Base-by-base conservation (phyloP, 2,888 invertebrate species). In the Scaptodrosophila latifasciaeformis region DNA sequence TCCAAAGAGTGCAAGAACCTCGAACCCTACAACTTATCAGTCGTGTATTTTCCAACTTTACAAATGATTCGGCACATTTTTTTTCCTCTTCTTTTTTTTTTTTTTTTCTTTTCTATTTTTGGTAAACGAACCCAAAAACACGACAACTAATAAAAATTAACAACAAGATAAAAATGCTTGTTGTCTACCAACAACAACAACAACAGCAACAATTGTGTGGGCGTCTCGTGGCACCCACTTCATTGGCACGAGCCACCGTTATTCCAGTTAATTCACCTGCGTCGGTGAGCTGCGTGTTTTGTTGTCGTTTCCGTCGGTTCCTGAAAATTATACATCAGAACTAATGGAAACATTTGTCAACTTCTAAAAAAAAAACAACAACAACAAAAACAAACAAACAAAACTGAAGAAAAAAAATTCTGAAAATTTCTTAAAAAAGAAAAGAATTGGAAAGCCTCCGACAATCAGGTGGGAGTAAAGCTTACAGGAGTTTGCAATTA, bases 91-190 rank as follows among this genome's bases (percentile, higher is more conserved):
- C n/a, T n/a, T n/a, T n/a, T n/a, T n/a, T n/a, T 54, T 65, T 52
- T n/a, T n/a, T n/a, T n/a, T n/a, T n/a, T n/a, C n/a, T n/a, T n/a
- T n/a, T n/a, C n/a, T n/a, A n/a, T n/a, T 30, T n/a, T n/a, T n/a
- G n/a, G n/a, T 37, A 48, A 31, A 40, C 47, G 45, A 50, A 24
- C 29, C 30, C 12, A 5, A 49, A 63, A 57, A 59, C 60, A 72
- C 70, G 59, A 76, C 64, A 59, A 54, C 48, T 49, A 62, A 64
- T 59, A 79, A 69, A 62, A 75, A 65, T 64, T 55, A 70, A 70
- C 59, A 67, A 27, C 55, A 52, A 66, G 67, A 62, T 74, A 37
- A 79, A 76, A 70, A 65, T 54, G 54, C 52, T 42, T 57, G 65
- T n/a, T n/a, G n/a, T n/a, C n/a, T n/a, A n/a, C n/a, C n/a, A n/a